Base-by-base conservation (phyloP, 2,888 invertebrate genomes). In the Penaeus monodon region DNA sequence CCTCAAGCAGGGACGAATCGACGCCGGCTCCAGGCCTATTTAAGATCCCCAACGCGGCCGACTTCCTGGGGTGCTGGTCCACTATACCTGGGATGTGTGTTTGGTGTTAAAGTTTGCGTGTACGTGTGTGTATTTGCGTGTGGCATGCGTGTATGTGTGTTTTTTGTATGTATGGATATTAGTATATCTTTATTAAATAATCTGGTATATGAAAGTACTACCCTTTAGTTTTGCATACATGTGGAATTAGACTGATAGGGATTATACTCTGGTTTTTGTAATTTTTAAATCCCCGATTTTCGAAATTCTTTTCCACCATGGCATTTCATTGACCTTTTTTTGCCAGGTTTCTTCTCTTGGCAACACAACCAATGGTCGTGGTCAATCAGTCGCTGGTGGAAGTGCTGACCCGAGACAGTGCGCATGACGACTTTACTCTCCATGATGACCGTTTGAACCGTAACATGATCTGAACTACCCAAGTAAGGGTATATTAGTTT, bases 361-460 rank as follows among this genome's bases (percentile, higher is more conserved):
- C 84, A 98, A 98, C 92, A 97, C 97, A 57, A 96, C 96, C 49
- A 95, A 96, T 90, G 98, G 98, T 98, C 98, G 0, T 99, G 98
- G 98, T 99, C 98, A 92, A 96, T 99, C 98, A 98, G 93, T 93
- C 98, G 0, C 93, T 99, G 57, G 96, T 97, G 92, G 94, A 95
- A 65, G 97, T 97, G 91, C 92, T 98, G 80, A 94, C 95, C 86
- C 94, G 94, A 90, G 94, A 95, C 92, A 96, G 95, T 17, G 94
- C 94, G 90, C 94, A 95, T 66, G 94, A 95, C 91, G 98, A 99
- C 92, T n/a, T 93, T 99, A 57, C 92, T 98, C 80, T 96, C 97
- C 22, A 93, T 99, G 91, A 93, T 99, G 88, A 98, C 98, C 94
- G 91, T 20, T 88, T 90, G 20, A 90, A 89, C 77, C 77, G 90